Conservation (phyloP, 2,113 vertebrate species). For the Gnathonemus longibarbis region DNA sequence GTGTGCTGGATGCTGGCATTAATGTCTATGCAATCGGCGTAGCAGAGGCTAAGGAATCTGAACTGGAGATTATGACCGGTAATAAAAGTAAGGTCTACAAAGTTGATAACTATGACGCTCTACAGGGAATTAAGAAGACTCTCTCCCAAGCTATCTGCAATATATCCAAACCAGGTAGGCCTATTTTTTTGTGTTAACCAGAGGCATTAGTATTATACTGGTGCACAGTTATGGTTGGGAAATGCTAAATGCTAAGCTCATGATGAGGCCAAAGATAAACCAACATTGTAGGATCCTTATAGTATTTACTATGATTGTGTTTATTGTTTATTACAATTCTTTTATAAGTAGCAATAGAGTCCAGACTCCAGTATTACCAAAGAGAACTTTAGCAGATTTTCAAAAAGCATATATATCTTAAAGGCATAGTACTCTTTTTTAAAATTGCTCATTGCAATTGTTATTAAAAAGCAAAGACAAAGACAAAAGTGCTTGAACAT, state of each 20-base stretch:
- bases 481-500: neutral
- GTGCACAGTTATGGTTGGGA: neutral
- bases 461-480: neutral
- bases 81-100: slow-evolving; percentile 50
- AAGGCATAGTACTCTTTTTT: neutral
- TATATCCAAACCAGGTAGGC: slow-evolving; percentile 61
- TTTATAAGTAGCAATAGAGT: neutral
- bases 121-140: slow-evolving; percentile 56
- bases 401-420: neutral
- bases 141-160: slow-evolving; percentile 56
- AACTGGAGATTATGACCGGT: slow-evolving; percentile 56
- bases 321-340: neutral
- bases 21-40: slow-evolving; percentile 63
- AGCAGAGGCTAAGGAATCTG: slow-evolving; percentile 32
- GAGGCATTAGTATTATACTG: neutral
- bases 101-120: slow-evolving; percentile 46
- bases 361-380: neutral
- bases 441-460: neutral
- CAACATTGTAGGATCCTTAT: neutral
- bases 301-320: neutral
- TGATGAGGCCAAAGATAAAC: neutral
- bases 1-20: slow-evolving; percentile 42
- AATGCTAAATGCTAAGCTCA: neutral
- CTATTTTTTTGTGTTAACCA: neutral
- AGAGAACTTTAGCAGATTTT: neutral